Evolutionary conservation across 2,113 vertebrate genomes (phyloP), one percentile per base, ranked within the genome.

Genomic region (Hipposideros armiger): DNA sequence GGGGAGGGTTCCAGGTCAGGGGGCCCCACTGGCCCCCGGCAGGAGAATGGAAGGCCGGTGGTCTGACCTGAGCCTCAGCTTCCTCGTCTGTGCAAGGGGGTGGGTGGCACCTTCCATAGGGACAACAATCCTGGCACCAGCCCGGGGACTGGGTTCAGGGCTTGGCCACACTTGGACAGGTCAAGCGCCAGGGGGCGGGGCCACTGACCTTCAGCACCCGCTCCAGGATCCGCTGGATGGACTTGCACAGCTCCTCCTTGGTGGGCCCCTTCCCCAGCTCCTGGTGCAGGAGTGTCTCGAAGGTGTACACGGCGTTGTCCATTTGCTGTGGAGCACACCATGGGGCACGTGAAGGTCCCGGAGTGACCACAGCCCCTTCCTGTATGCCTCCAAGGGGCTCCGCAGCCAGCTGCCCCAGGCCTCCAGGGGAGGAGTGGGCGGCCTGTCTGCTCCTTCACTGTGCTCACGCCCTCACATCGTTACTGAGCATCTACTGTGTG

Each of bases 231-330:
- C 99, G 98, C 98, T 99, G 99, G 97, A 99, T 99, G 96, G 98
- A 98, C 95, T 99, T 99, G 98, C 99, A 99, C 52, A 99, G 90
- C 70, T 99, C 99, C 0, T 99, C 98, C 30, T 98, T 98, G 82
- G 98, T 98, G 82, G 98, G 98, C 80, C 99, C 98, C 96, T 98
- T 98, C 42, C 99, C 98, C 92, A 99, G 97, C 91, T 99, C 99
- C 98, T 99, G 99, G n/a, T 99, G 98, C 5, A 99, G 98, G 72
- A 99, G 99, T 24, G 99, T 99, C 98, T 99, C 99, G 0, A 99
- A 99, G 0, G 99, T 99, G 98, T 99, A 99, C 80, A 99, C 99
- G 0, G 99, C 98, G 0, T 99, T 99, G 47, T 99, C 99, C 99
- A 99, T 99, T 99, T 99, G 99, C 99, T 99, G 97, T 0, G 5